Conservation (phyloP, 1,140 invertebrate species). For the Rhopalosiphum padi region DNA sequence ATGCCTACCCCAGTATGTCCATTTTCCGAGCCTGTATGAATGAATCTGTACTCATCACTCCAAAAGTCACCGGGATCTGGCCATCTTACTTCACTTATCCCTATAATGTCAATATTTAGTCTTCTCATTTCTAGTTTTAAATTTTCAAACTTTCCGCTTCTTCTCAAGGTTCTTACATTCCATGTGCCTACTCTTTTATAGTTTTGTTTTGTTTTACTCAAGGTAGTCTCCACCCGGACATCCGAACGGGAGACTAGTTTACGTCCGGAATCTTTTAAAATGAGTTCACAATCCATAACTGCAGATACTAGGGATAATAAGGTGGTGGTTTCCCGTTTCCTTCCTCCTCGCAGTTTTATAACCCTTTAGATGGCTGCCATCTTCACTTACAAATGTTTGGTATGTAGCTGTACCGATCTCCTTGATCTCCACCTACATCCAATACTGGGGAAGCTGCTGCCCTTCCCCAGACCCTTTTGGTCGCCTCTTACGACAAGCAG, state of each 20-base stretch:
- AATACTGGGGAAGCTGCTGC: constrained; percentile 44
- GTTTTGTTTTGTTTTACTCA: constrained; percentile 56
- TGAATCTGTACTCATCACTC: constrained; percentile 42
- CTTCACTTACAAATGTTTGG: constrained; percentile 35
- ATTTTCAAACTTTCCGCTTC: constrained; percentile 59
- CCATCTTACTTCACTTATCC: constrained; percentile 60
- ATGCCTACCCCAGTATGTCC: constrained; percentile 36
- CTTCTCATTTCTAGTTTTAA: constrained; percentile 59
- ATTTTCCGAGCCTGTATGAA: constrained; percentile 21
- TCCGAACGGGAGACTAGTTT: constrained; percentile 36
- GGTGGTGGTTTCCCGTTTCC: constrained; percentile 30
- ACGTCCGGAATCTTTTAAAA: constrained; percentile 41
- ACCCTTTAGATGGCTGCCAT: constrained; percentile 23
- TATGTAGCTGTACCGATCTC: constrained; percentile 17
- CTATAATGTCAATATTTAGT: constrained; percentile 59
- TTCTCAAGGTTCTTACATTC: constrained; percentile 60
- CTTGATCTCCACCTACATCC: not conserved
- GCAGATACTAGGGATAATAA: constrained; percentile 46
- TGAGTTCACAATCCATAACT: constrained; percentile 31
- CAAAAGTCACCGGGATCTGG: constrained; percentile 55
- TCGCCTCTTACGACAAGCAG: constrained; percentile 22
- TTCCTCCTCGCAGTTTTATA: constrained; percentile 31
- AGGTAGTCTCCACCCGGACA: constrained; percentile 31
- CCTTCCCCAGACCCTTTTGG: constrained; percentile 25
- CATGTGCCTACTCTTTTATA: constrained; percentile 59